Percentiles rank a stretch among this genome's conserved stretches.
These are phyloP conservation scores for Xestoiulus laeticollis DNA, from an alignment of 2,888 invertebrate species.

Conservation along the genomic window DNA sequence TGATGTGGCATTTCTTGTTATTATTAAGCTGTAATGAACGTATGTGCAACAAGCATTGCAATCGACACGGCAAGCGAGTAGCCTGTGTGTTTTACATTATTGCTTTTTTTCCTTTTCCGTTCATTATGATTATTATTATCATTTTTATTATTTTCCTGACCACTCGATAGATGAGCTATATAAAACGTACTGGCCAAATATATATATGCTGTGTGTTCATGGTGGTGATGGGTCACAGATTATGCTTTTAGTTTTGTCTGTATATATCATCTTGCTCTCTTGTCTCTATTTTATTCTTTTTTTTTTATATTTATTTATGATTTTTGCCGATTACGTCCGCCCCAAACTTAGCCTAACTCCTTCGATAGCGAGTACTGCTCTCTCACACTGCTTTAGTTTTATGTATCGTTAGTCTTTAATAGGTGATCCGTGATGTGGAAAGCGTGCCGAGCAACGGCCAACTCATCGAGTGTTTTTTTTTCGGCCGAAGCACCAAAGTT, in stretches of 20 bases:
- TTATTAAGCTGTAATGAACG: conserved; percentile 49
- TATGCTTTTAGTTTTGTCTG: conserved; percentile 45
- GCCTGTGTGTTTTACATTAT: conserved; percentile 48
- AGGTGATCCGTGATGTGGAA: conserved; percentile 25
- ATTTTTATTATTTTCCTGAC: background rate
- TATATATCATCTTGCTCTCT: conserved; percentile 44
- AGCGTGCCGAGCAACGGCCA: background rate
- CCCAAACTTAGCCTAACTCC: conserved; percentile 38
- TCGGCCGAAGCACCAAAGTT: background rate
- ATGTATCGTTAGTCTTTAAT: conserved; percentile 9
- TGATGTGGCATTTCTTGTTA: conserved; percentile 24
- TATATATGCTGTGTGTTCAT: conserved; percentile 40
- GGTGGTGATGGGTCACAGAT: conserved; percentile 47
- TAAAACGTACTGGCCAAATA: conserved; percentile 35
- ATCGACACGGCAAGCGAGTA: conserved; percentile 42
- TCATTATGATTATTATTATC: conserved; percentile 25
- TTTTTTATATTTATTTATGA: conserved; percentile 32
- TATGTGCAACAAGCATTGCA: conserved; percentile 45
- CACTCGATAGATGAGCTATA: background rate
- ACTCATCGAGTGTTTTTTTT: background rate
- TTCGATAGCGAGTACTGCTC: conserved; percentile 27
- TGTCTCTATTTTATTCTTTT: conserved; percentile 20
- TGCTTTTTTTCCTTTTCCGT: conserved; percentile 42
- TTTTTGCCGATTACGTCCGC: background rate
- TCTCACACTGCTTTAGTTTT: background rate